phyloP scores from a whole-genome alignment of 2,113 vertebrate genomes.

The Lethenteron camtschaticum region DNA sequence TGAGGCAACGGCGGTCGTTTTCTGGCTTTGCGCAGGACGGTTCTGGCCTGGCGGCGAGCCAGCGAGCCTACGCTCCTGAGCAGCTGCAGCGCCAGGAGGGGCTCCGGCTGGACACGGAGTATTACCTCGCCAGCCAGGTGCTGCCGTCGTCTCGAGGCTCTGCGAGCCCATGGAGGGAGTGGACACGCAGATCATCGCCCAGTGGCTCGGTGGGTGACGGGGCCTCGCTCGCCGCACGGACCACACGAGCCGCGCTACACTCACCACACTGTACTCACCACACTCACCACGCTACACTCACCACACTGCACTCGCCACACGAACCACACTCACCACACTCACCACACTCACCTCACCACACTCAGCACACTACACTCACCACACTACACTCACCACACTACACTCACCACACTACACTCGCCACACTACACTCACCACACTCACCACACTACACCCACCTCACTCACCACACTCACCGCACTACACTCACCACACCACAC shows the following conservation, averaged over 20 bases:
- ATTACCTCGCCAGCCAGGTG: constrained; percentile 84
- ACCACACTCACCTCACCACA: not conserved
- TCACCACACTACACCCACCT: no score
- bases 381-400: no score
- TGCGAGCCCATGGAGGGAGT: constrained; percentile 91
- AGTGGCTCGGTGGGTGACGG: constrained; percentile 42
- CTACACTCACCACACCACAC: no score
- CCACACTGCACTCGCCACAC: not conserved
- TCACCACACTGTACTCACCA: not conserved
- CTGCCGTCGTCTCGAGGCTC: constrained; percentile 82
- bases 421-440: no score
- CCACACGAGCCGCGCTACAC: not conserved
- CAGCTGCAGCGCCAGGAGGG: constrained; percentile 71
- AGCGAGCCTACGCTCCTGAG: constrained; percentile 73
- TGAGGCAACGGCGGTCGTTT: no score
- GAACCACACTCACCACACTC: constrained; percentile 11
- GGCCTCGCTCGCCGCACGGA: not conserved
- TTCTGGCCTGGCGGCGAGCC: constrained; percentile 52
- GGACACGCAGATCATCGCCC: constrained; percentile 61
- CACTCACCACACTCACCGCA: no score
- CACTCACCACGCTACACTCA: not conserved
- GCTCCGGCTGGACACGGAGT: constrained; percentile 61
- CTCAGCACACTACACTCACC: no score
- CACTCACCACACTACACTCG: no score
- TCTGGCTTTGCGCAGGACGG: constrained; percentile 38